These are phyloP conservation scores for Campoplex nolae DNA, from an alignment of 2,888 invertebrate genomes.

Conservation along the genomic window DNA sequence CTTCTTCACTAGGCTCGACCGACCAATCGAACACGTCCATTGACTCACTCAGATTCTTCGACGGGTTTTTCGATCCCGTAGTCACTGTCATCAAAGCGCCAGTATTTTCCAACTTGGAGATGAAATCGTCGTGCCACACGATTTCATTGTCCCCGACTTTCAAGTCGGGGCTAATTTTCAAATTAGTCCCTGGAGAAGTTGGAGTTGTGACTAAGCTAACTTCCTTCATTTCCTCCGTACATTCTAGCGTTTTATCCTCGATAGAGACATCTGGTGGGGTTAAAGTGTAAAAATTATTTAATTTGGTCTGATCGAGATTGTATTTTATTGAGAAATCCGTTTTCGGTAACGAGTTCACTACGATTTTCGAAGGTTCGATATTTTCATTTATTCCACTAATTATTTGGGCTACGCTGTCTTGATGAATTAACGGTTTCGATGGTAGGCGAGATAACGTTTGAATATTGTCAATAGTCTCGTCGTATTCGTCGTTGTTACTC, in stretches of 20 bases:
- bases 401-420: slow-evolving; percentile 76
- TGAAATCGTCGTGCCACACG: slow-evolving; percentile 68
- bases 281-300: slow-evolving; percentile 80
- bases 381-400: slow-evolving; percentile 75
- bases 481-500: not conserved
- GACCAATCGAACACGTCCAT: slow-evolving; percentile 59
- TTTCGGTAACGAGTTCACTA: slow-evolving; percentile 68
- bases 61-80: slow-evolving; percentile 9
- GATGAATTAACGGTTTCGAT: slow-evolving; percentile 46
- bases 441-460: slow-evolving; percentile 20
- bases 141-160: slow-evolving; percentile 40
- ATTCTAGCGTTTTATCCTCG: slow-evolving; percentile 3
- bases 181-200: slow-evolving; percentile 41
- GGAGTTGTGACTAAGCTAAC: not conserved
- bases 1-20: slow-evolving; percentile 49
- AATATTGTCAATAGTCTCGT: slow-evolving; percentile 4
- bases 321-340: slow-evolving; percentile 77
- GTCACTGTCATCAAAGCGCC: not conserved
- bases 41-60: slow-evolving; percentile 29
- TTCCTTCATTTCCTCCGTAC: not conserved
- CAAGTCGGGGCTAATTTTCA: not conserved
- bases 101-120: slow-evolving; percentile 15
- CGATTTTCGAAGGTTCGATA: slow-evolving; percentile 73
- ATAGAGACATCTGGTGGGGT: slow-evolving; percentile 73
- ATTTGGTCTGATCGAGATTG: slow-evolving; percentile 76